Base-by-base conservation (phyloP, 2,113 vertebrate genomes). In the Prunella fulvescens region DNA sequence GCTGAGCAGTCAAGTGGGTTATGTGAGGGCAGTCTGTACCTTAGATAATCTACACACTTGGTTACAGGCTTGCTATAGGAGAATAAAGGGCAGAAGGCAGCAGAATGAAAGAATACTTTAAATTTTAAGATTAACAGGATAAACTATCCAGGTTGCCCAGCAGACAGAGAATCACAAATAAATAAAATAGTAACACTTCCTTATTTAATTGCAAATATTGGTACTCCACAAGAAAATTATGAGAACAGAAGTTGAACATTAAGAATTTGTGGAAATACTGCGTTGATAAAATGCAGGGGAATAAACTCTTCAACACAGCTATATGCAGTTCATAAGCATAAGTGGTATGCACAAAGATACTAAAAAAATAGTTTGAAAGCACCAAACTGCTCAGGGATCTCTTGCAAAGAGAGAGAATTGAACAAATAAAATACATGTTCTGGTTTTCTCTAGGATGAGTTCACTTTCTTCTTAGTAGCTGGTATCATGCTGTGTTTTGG, bases 1-100 rank as follows among this genome's bases (percentile, higher is more conserved):
- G 83, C 83, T 94, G 94, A 93, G 88, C 93, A 96, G 82, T 94
- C 83, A 95, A 87, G 83, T 88, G 88, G 81, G 82, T 94, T 93
- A 92, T 86, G 39, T 22, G 64, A 93, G 86, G 86, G 72, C 81
- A 94, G 24, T 47, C 58, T 69, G 56, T 72, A 76, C 82, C 80
- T 83, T 26, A 91, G 47, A 35, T 39, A 92, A 91, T 50, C 62
- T 73, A 56, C 26, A 67, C 10, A 29, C 28, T 60, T 56, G 50
- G 62, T 71, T 74, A 80, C 53, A 77, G 82, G 31, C 33, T 69
- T 73, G 22, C 53, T 78, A 47, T 24, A 58, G 70, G 67, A 80
- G 79, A 51, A 79, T 53, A 78, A 82, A 92, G 37, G 39, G 23
- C 40, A 77, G 35, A 76, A 54, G 4, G 26, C 17, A 88, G 51